These are phyloP conservation scores for Xerus rutilus DNA, from an alignment of 2,797 vertebrate species.

Conservation along the genomic window DNA sequence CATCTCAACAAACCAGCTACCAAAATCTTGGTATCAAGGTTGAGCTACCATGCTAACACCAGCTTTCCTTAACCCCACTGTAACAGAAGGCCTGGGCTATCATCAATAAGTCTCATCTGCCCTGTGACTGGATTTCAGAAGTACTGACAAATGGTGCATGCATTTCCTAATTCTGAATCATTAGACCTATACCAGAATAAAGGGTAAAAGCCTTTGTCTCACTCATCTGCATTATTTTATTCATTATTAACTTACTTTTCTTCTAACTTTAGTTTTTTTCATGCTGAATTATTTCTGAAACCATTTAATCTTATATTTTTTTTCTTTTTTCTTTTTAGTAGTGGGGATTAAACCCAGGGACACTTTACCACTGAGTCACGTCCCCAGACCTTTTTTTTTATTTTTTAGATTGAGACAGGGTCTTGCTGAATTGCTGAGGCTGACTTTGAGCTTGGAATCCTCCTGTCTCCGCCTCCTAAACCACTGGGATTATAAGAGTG, in stretches of 20 bases:
- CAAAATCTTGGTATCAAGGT: neutral
- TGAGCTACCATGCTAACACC: neutral
- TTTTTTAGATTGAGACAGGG: too few relatives aligned
- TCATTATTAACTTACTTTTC: neutral
- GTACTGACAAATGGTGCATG: accelerated
- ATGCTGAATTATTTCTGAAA: slow-evolving; percentile 17
- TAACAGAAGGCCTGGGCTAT: neutral
- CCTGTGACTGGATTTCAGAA: neutral
- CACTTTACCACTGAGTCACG: too few relatives aligned
- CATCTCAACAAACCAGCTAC: neutral
- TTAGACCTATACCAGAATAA: neutral
- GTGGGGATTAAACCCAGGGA: too few relatives aligned
- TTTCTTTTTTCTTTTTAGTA: too few relatives aligned
- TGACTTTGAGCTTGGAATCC: too few relatives aligned
- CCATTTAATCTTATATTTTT: slow-evolving; percentile 36
- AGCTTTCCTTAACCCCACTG: neutral
- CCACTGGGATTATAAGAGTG: too few relatives aligned
- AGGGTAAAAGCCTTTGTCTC: neutral
- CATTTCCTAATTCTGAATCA: neutral
- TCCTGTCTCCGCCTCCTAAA: too few relatives aligned
- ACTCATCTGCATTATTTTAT: neutral
- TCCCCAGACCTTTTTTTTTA: too few relatives aligned
- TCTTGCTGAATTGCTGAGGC: too few relatives aligned
- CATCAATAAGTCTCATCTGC: neutral
- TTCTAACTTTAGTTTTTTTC: slow-evolving; percentile 23